These are phyloP conservation scores for Argynnis bischoffii DNA, from an alignment of 2,888 invertebrate genomes.

Conservation along the genomic window DNA sequence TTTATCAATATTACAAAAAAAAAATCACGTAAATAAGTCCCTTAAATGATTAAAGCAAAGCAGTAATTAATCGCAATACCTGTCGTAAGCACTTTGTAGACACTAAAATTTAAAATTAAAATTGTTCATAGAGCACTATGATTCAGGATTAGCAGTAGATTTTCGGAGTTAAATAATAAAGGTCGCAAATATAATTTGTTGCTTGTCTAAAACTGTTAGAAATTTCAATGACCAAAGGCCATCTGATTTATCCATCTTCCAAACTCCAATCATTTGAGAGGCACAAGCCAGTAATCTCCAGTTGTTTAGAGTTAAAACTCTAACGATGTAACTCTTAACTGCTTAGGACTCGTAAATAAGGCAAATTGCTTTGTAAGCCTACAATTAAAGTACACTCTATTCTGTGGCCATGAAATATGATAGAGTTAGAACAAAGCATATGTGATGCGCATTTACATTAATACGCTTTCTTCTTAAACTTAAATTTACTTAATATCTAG, in stretches of 20 bases:
- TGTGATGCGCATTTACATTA: not conserved
- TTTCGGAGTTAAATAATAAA: not conserved
- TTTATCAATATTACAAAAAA: too few relatives aligned
- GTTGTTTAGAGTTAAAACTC: slow-evolving; percentile 35
- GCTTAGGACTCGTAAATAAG: slow-evolving; percentile 58
- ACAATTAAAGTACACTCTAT: slow-evolving; percentile 43
- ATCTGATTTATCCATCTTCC: slow-evolving; percentile 31
- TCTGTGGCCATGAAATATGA: slow-evolving; percentile 35
- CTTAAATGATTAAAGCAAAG: too few relatives aligned
- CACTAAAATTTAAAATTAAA: not conserved
- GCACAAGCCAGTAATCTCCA: slow-evolving; percentile 37
- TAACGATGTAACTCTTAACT: slow-evolving; percentile 47
- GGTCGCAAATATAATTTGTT: slow-evolving; percentile 7
- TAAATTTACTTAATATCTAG: too few relatives aligned
- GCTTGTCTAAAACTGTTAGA: slow-evolving; percentile 2
- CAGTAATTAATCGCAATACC: too few relatives aligned
- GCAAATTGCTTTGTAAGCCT: slow-evolving; percentile 51
- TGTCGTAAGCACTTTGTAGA: not conserved
- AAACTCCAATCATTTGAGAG: slow-evolving; percentile 20
- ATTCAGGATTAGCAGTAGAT: not conserved
- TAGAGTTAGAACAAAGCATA: not conserved
- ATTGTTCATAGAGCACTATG: not conserved
- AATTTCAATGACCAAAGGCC: slow-evolving; percentile 21
- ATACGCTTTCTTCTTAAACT: not conserved
- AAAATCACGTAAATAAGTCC: too few relatives aligned